Conservation (phyloP, 2,888 invertebrate species). For the Tiphia femorata region DNA sequence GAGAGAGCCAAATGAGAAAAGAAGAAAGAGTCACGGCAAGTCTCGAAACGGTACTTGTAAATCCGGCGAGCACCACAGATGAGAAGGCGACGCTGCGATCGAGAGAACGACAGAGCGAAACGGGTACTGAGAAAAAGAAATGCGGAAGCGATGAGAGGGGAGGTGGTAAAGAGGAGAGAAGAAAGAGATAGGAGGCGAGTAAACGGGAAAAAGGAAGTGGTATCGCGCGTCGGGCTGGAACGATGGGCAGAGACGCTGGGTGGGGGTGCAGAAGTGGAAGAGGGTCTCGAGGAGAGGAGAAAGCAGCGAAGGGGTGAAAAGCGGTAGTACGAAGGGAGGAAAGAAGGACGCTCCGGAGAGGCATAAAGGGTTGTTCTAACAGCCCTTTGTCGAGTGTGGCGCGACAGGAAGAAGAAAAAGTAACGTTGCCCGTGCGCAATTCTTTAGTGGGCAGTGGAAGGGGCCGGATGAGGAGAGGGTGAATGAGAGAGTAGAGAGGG, state of each 20-base stretch:
- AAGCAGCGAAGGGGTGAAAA: conserved; percentile 22
- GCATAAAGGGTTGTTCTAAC: conserved; percentile 56
- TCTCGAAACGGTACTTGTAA: conserved; percentile 50
- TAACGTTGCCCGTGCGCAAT: conserved; percentile 53
- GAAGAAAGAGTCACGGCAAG: conserved; percentile 24
- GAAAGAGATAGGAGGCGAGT: conserved; percentile 14
- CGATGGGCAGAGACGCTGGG: conserved; percentile 13
- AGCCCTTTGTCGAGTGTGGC: conserved; percentile 53
- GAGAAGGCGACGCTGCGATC: conserved; percentile 42
- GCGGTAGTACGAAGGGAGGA: conserved; percentile 22
- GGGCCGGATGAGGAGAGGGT: conserved; percentile 13
- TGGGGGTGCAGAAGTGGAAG: conserved; percentile 8
- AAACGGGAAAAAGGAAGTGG: conserved; percentile 6
- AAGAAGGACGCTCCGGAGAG: conserved; percentile 29
- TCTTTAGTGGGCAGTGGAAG: conserved; percentile 51
- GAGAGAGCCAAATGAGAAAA: background rate
- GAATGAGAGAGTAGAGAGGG: conserved; percentile 12
- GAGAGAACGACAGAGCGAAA: no score
- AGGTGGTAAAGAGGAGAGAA: conserved; percentile 9
- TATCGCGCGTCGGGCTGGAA: conserved; percentile 17
- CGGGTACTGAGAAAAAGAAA: conserved; percentile 19
- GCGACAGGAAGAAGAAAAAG: conserved; percentile 47
- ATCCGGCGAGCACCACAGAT: conserved; percentile 43
- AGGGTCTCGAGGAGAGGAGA: conserved; percentile 21
- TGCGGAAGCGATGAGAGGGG: conserved; percentile 3